phyloP scores from a whole-genome alignment of 2,888 invertebrate genomes.

The Rhingia rostrata region DNA sequence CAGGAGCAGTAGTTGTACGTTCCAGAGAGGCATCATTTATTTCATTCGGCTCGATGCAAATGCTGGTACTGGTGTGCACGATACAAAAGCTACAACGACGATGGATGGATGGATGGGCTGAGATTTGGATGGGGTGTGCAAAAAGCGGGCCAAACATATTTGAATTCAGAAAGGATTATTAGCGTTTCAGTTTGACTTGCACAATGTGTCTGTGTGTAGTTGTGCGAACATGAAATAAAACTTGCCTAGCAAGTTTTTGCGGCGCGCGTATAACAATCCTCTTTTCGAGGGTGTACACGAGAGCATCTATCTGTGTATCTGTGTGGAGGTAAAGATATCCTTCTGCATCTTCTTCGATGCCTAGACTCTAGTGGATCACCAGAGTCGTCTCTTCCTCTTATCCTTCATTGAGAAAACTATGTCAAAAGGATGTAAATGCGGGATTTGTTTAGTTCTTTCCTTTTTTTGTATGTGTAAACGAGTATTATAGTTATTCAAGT shows the following conservation, averaged over 20 bases:
- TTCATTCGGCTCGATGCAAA: constrained; percentile 29
- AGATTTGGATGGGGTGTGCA: not conserved
- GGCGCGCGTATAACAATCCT: constrained; percentile 22
- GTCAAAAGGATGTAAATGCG: constrained; percentile 58
- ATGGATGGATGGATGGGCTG: not conserved
- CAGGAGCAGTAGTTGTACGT: constrained; percentile 23
- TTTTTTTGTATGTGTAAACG: not conserved
- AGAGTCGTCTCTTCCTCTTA: constrained; percentile 21
- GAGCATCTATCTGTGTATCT: not conserved
- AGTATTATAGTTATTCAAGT: constrained; percentile 1
- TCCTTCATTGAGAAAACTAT: constrained; percentile 59
- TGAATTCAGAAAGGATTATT: constrained; percentile 63
- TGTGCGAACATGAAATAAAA: constrained; percentile 38
- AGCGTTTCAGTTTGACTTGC: constrained; percentile 55
- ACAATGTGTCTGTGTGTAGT: constrained; percentile 44
- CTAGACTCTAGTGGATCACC: constrained; percentile 39
- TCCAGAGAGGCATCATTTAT: constrained; percentile 44
- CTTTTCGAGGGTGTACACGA: not conserved
- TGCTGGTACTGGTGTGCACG: constrained; percentile 26
- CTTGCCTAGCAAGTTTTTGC: constrained; percentile 39
- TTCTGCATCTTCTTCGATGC: constrained; percentile 38
- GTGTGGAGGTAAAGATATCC: constrained; percentile 13
- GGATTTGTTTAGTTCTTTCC: constrained; percentile 18
- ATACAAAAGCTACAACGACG: constrained; percentile 14
- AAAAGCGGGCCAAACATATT: constrained; percentile 64